Conservation (phyloP, 2,113 vertebrate genomes). For the Colius striatus region DNA sequence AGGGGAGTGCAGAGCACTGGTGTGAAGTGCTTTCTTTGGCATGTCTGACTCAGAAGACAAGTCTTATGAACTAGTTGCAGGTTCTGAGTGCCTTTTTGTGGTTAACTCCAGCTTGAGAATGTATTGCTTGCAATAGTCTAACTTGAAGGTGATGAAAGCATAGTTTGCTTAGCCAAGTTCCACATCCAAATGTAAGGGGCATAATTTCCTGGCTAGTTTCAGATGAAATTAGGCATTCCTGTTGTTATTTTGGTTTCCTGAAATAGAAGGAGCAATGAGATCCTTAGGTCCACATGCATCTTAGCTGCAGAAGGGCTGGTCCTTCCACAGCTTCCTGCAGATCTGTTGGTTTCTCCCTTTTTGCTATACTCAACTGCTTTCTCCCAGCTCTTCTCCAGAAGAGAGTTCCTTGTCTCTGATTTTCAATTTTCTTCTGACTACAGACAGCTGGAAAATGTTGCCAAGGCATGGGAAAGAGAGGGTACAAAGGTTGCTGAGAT, state of each 20-base stretch:
- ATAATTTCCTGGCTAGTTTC: conserved; percentile 18
- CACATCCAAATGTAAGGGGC: not conserved
- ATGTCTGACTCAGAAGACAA: not conserved
- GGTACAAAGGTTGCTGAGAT: not conserved
- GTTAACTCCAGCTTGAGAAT: not conserved
- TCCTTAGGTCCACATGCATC: not conserved
- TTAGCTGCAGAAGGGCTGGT: not conserved
- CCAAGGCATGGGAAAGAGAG: not conserved
- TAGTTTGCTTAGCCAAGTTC: conserved; percentile 1
- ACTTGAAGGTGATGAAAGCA: conserved; percentile 33
- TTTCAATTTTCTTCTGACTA: not conserved
- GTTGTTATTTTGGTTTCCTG: conserved; percentile 46
- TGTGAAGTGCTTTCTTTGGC: conserved; percentile 31
- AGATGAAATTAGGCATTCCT: conserved; percentile 6
- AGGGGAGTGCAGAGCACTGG: not conserved
- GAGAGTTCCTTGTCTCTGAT: not conserved
- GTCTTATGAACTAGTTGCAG: not conserved
- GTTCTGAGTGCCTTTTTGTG: conserved; percentile 33
- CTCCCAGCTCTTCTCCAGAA: not conserved
- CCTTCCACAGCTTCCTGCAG: not conserved
- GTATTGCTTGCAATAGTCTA: not conserved
- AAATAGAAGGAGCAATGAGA: not conserved
- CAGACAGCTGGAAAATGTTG: not conserved
- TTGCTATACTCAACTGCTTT: not conserved
- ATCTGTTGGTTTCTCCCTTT: not conserved